Evolutionary conservation across 2,888 invertebrate genomes (phyloP), one percentile per base, ranked within the genome.

Genomic region (Scaptomyza cyrtandrae): DNA sequence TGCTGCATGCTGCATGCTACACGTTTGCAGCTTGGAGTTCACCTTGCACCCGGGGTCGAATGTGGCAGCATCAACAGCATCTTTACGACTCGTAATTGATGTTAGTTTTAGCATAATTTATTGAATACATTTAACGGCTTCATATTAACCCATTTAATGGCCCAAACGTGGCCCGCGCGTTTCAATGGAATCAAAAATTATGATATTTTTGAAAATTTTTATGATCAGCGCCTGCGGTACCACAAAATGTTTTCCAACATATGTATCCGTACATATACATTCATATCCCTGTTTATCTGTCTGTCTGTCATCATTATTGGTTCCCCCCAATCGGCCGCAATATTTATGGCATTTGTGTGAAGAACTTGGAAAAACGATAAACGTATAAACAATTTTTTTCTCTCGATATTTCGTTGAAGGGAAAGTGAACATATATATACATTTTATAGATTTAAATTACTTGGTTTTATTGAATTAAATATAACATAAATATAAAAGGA

Each of bases 21-120:
- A 65, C 3, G 59, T n/a, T 60, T 46, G n/a, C 35, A 35, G 35
- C 13, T 52, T 52, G 56, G 41, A 54, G 63, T 55, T 50, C 67
- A 65, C 66, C 87, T 81, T 66, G 71, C 63, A 59, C 45, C 53
- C 41, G 16, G 41, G 16, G 19, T 29, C 6, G 48, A 29, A 41
- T 41, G 29, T 5, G 48, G 50, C 52, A 43, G 67, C 59, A 39
- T n/a, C n/a, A n/a, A 37, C 63, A 61, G 33, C 33, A 33, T 24
- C 71, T 86, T 88, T 90, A 88, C 78, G 90, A 88, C 78, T 78
- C 78, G 88, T 89, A 90, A 88, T 89, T 89, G 89, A 89, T 89
- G 89, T 89, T 89, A 75, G 89, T 89, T 89, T 90, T 89, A 75
- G 75, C 88, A 87, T 88, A 85, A 90, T 90, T 89, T 90, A 89